phyloP scores from a whole-genome alignment of 2,888 invertebrate species.

The Notodonta dromedarius region DNA sequence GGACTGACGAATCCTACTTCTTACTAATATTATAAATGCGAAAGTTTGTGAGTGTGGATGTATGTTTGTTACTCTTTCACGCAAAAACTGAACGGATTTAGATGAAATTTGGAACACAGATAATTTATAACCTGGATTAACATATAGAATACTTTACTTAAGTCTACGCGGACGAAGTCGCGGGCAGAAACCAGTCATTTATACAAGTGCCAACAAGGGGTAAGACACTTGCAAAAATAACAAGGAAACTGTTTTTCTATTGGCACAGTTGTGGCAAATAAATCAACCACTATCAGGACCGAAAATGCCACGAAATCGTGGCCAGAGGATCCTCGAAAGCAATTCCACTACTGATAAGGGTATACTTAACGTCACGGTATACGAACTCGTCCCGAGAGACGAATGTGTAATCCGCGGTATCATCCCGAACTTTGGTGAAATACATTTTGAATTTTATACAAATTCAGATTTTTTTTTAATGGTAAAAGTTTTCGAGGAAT shows the following conservation, averaged over 20 bases:
- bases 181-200: too few species aligned
- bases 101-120: too few species aligned
- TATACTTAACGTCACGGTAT: constrained; percentile 10
- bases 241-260: background rate
- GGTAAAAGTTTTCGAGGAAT: too few species aligned
- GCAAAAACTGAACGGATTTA: too few species aligned
- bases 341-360: constrained; percentile 13
- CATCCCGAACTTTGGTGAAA: background rate
- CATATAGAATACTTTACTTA: too few species aligned
- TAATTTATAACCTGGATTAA: too few species aligned
- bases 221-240: constrained; percentile 4
- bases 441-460: background rate
- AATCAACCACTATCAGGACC: constrained; percentile 9
- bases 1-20: too few species aligned
- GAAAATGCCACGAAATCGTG: constrained; percentile 4
- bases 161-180: too few species aligned
- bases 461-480: background rate
- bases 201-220: too few species aligned
- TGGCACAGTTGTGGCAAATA: constrained; percentile 6
- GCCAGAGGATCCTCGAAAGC: constrained; percentile 3
- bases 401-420: background rate
- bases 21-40: too few species aligned
- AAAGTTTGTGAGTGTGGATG: too few species aligned
- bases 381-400: constrained; percentile 4
- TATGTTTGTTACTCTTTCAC: too few species aligned